Evolutionary conservation across 2,888 invertebrate genomes (phyloP), one percentile per base, ranked within the genome.

Genomic region (Leucoma salicis): DNA sequence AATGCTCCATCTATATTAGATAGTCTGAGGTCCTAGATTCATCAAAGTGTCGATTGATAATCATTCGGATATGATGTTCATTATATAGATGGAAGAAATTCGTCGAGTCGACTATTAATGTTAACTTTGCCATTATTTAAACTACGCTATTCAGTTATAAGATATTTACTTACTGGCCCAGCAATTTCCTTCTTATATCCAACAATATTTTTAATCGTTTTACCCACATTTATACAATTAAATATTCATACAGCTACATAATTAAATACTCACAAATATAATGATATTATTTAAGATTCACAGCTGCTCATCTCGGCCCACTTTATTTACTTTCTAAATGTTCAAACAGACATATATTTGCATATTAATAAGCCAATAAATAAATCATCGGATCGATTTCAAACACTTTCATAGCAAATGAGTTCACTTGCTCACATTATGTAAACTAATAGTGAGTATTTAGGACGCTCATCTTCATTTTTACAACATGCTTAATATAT

Each of bases 311-410:
- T 40, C 34, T 34, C 43, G 28, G 46, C 46, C 52, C 39, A 47
- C 45, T 45, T 53, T 45, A 46, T 57, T 58, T 47, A 21, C 57
- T 59, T 59, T 59, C 58, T 49, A 60, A 60, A 56, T 36, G 35
- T 38, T 39, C 36, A 44, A 51, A 60, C 59, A 47, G 44, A 51
- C 27, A n/a, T 13, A 37, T 42, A 60, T 60, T 60, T 49, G 29
- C 60, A 59, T 59, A 60, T 60, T 46, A 60, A 59, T 59, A 52
- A 54, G 47, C 36, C 16, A 28, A 60, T 59, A 59, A 60, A 59
- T 57, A 49, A 54, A 40, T 37, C 45, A 57, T 57, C 35, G 25
- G 25, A 47, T 45, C 11, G 35, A n/a, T 35, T 31, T 35, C 39
- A 31, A 57, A 51, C 45, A 50, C 53, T 51, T 46, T 45, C 57